A percentile compares a stretch with the other conserved stretches of the same genome.
These are phyloP conservation scores for Ctenomys sociabilis DNA, from an alignment of 2,113 vertebrate genomes.

Conservation along the genomic window DNA sequence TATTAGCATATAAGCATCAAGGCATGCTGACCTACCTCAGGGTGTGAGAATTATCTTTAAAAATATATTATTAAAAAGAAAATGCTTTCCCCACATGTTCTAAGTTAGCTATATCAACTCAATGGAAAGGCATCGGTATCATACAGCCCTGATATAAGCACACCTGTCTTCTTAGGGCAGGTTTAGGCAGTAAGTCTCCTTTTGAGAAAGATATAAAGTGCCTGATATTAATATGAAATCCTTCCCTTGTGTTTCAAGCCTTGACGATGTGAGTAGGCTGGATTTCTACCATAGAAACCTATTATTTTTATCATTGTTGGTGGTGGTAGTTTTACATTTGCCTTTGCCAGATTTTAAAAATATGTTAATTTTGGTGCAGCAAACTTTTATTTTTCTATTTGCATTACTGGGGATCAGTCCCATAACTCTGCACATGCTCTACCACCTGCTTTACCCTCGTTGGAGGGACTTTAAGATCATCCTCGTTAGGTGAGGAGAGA, in stretches of 20 bases:
- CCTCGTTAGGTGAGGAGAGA: background rate
- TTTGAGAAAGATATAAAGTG: background rate
- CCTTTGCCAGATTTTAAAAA: conserved; percentile 26
- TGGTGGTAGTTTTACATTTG: conserved; percentile 1
- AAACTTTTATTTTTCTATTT: background rate
- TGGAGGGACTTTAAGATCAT: background rate
- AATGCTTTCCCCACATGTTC: conserved; percentile 15
- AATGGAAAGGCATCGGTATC: background rate
- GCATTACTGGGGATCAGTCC: background rate
- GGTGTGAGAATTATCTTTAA: background rate
- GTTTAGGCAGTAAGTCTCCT: background rate
- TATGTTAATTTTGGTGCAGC: background rate
- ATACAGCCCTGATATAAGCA: too few species aligned
- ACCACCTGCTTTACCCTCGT: background rate
- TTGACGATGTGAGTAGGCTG: background rate
- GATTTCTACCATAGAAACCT: background rate
- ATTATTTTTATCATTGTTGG: background rate
- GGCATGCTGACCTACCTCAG: background rate
- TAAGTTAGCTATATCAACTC: background rate
- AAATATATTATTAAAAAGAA: background rate
- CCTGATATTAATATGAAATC: conserved; percentile 22
- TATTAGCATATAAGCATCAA: background rate
- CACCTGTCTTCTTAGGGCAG: background rate
- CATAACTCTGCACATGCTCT: background rate
- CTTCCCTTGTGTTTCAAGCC: conserved; percentile 11